Evolutionary conservation across 2,797 vertebrate genomes (phyloP).

Genomic region (Pampus argenteus): DNA sequence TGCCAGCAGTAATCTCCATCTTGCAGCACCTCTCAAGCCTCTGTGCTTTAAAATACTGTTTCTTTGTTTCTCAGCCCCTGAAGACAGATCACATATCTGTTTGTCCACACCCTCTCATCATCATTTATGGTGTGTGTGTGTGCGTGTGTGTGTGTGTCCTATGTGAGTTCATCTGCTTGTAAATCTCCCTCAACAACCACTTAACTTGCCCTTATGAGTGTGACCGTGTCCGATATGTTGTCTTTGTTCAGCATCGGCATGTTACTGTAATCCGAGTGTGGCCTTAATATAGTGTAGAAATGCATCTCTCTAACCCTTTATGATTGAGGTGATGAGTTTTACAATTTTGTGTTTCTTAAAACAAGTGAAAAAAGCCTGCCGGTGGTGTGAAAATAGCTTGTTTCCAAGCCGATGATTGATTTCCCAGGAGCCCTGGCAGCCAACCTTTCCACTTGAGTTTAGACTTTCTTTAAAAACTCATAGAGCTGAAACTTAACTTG

Average conservation of each 20-base stretch:
- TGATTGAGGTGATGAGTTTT: conserved; percentile 2
- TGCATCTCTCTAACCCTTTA: not conserved
- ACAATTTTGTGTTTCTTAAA: not conserved
- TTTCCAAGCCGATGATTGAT: conserved; percentile 15
- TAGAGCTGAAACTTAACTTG: not conserved
- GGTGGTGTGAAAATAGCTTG: conserved; percentile 33
- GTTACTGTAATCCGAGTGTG: conserved; percentile 25
- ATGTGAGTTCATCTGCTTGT: conserved; percentile 29
- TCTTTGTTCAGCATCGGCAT: conserved; percentile 16
- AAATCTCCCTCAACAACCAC: conserved; percentile 39
- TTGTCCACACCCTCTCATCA: conserved; percentile 19
- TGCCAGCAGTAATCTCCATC: conserved; percentile 67
- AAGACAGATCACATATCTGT: conserved; percentile 15
- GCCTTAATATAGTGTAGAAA: conserved; percentile 13
- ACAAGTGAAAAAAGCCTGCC: conserved; percentile 11
- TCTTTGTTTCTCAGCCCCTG: conserved; percentile 56
- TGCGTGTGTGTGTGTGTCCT: conserved; percentile 17
- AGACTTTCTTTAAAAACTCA: not conserved
- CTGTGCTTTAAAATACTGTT: conserved; percentile 44
- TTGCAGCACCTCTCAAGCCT: conserved; percentile 59
- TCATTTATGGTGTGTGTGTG: conserved; percentile 18
- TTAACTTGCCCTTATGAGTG: conserved; percentile 28
- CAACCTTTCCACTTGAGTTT: not conserved
- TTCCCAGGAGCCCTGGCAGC: conserved; percentile 8
- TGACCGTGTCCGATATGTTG: conserved; percentile 9